Percentiles rank a stretch among this genome's conserved stretches.
phyloP scores from a whole-genome alignment of 2,888 invertebrate species.

The Drosophila anomalata region DNA sequence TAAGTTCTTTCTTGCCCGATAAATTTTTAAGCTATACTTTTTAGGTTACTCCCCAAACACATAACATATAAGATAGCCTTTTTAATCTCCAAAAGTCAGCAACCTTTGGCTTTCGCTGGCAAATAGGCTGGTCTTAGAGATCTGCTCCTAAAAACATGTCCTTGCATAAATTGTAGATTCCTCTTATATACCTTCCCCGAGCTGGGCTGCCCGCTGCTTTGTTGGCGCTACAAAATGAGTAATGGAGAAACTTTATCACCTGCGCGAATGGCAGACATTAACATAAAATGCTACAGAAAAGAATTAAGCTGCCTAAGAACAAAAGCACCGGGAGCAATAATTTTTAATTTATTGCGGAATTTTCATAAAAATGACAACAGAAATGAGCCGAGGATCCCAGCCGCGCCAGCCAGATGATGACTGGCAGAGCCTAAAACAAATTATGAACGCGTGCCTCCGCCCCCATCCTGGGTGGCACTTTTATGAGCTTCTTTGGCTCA shows the following conservation, averaged over 20 bases:
- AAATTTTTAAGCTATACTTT: neutral
- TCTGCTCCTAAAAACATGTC: slow-evolving; percentile 22
- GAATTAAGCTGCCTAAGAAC: slow-evolving; percentile 64
- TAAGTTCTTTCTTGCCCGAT: slow-evolving; percentile 9
- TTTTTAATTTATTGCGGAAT: slow-evolving; percentile 75
- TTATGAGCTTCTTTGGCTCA: slow-evolving; percentile 63
- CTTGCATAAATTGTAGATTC: slow-evolving; percentile 62
- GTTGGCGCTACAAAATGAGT: slow-evolving; percentile 65
- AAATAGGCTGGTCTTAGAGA: slow-evolving; percentile 13
- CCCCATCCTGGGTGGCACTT: slow-evolving; percentile 60
- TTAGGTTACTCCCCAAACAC: neutral
- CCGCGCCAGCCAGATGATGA: slow-evolving; percentile 14
- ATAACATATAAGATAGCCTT: neutral
- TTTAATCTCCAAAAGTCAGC: slow-evolving; percentile 25
- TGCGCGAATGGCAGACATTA: slow-evolving; percentile 60
- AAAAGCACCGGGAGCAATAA: slow-evolving; percentile 64
- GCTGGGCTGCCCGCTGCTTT: slow-evolving; percentile 3
- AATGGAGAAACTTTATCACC: slow-evolving; percentile 69
- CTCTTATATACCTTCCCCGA: slow-evolving; percentile 9
- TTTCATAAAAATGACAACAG: slow-evolving; percentile 66
- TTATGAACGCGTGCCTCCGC: slow-evolving; percentile 70
- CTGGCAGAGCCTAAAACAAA: slow-evolving; percentile 58
- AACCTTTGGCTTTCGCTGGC: slow-evolving; percentile 26
- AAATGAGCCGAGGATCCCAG: slow-evolving; percentile 15
- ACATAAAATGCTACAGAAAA: slow-evolving; percentile 64